Base-by-base conservation (phyloP, 2,113 vertebrate species). In the Canis aureus region DNA sequence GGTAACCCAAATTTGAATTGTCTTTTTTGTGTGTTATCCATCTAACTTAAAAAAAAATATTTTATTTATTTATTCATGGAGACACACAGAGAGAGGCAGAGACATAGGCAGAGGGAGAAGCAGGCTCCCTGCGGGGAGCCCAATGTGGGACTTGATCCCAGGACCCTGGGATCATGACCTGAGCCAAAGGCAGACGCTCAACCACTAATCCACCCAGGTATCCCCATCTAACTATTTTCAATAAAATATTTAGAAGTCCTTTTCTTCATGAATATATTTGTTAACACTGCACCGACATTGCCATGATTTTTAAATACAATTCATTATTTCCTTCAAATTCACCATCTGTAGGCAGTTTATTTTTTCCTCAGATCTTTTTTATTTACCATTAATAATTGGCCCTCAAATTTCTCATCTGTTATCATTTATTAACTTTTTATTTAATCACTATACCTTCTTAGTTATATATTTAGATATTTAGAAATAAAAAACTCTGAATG, bases 351-450 rank as follows among this genome's bases (percentile, higher is more conserved):
- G 55, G 69, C 5, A 81, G 11, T 87, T 94, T 4, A 17, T 81
- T 94, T 94, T 82, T 94, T 82, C 76, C 35, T 96, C 81, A 57
- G 25, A 62, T n/a, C 53, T 38, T 9, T 94, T 62, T n/a, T 25
- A 23, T 67, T 84, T 74, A 32, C n/a, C 15, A 49, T 43, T 62
- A 60, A 71, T 69, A 59, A 19, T 79, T 90, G 73, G 66, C 22
- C 43, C 53, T 80, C 62, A 80, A 3, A 53, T 55, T 91, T 73
- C 5, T 86, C 43, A 73, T 23, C 62, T 49, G 3, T 90, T 71
- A 86, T 81, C 43, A 57, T 38, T 82, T 71, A 81, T 29, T 80
- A 71, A n/a, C 4, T 6, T 81, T 74, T 66, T 27, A 73, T 35
- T 80, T 91, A 91, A 89, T 59, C 19, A 66, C 43, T 67, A 12